Base-by-base conservation (phyloP, 2,888 invertebrate species). In the Aleiodes alternator region DNA sequence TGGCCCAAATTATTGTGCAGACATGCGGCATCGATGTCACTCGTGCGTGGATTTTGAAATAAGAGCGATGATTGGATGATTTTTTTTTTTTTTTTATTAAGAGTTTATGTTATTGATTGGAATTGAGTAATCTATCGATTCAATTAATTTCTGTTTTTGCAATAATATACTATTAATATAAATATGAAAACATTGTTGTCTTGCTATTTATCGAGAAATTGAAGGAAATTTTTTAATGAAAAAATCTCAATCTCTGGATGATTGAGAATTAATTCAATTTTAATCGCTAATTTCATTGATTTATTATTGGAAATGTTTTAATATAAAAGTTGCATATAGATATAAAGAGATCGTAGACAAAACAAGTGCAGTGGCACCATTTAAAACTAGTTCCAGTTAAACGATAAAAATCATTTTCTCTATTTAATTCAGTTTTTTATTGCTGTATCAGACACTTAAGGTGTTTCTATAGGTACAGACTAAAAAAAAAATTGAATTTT, bases 21-120 rank as follows among this genome's bases (percentile, higher is more conserved):
- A 16, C 55, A 55, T 29, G 55, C 55, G 55, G 55, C 55, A 55
- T 55, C 55, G 55, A 55, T 55, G 55, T 55, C 55, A 55, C 55
- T 55, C 29, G 23, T 29, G 8, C 55, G 14, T 55, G 50, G 1
- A 50, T 3, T 11, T 4, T 8, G 5, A 9, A 68, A 50, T 29
- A 8, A 3, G 12, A 12, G n/a, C n/a, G 48, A 14, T 4, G 3
- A 14, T 48, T 16, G 66, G n/a, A 43, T 1, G 9, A 23, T 11
- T 34, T 43, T n/a, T 0, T 11, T 34, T 43, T n/a, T 0, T n/a
- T 29, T 1, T 31, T 51, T 43, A 38, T 43, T 43, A 8, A 43
- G 9, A 31, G 3, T 31, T 57, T 29, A 43, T 9, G 4, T 43
- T 11, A 43, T 43, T 43, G 43, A 43, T 43, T 43, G 7, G 11